Conservation (phyloP, 1,140 invertebrate species). For the Drosophila nigromelanica region DNA sequence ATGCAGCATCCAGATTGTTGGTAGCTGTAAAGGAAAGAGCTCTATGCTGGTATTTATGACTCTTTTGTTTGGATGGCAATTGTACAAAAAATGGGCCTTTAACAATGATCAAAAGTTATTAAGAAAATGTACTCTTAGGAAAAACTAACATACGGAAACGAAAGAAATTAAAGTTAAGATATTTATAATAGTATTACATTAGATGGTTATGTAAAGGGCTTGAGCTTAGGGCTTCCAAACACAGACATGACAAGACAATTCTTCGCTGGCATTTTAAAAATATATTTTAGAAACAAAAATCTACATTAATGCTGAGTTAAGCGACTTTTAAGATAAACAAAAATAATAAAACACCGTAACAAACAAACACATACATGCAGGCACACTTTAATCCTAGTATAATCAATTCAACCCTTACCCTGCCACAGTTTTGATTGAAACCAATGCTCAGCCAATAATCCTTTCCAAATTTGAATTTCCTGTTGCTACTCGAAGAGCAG, state of each 20-base stretch:
- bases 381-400: neutral
- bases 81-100: neutral
- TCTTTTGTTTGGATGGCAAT: slow-evolving; percentile 37
- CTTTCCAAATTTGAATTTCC: slow-evolving; percentile 61
- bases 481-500: slow-evolving; percentile 42
- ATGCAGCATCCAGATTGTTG: neutral
- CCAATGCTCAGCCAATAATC: slow-evolving; percentile 57
- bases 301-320: too few relatives aligned
- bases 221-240: too few relatives aligned
- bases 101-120: slow-evolving; percentile 27
- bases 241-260: too few relatives aligned
- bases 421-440: slow-evolving; percentile 12
- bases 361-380: too few relatives aligned
- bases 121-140: neutral
- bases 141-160: too few relatives aligned
- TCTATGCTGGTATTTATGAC: slow-evolving; percentile 50
- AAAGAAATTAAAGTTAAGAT: neutral
- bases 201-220: too few relatives aligned
- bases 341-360: neutral
- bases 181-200: neutral
- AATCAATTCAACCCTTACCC: slow-evolving; percentile 26
- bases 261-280: too few relatives aligned
- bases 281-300: too few relatives aligned
- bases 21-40: slow-evolving; percentile 3
- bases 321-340: too few relatives aligned